phyloP scores from a whole-genome alignment of 2,113 vertebrate genomes.

The Verasper variegatus region DNA sequence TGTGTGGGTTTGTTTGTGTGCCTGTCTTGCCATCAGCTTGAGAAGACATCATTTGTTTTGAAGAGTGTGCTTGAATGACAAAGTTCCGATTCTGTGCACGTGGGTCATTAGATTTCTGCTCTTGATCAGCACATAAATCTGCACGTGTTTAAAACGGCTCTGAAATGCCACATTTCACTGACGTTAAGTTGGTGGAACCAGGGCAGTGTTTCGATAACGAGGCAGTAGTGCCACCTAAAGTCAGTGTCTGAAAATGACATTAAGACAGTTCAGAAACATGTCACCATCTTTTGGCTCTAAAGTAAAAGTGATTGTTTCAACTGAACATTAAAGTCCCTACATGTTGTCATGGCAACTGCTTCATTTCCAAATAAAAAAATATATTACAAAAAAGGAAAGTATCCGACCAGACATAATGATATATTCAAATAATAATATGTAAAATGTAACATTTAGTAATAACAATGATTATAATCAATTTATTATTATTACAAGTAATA shows the following conservation, averaged over 20 bases:
- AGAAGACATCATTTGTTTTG: constrained; percentile 58
- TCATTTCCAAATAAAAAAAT: not conserved
- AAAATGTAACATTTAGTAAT: too few relatives aligned
- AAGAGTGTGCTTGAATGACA: constrained; percentile 16
- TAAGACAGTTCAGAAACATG: not conserved
- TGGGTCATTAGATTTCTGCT: constrained; percentile 19
- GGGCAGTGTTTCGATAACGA: constrained; percentile 8
- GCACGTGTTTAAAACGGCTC: not conserved
- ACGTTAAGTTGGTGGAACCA: not conserved
- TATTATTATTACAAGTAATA: too few relatives aligned
- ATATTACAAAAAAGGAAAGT: not conserved
- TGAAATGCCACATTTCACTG: not conserved
- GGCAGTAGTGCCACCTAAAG: constrained; percentile 59
- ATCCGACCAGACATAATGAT: not conserved
- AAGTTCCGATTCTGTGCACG: constrained; percentile 6
- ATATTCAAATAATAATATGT: too few relatives aligned
- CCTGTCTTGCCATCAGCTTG: constrained; percentile 78
- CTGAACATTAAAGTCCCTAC: not conserved
- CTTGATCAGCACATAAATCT: not conserved
- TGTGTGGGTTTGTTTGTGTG: constrained; percentile 64
- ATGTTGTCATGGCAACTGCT: not conserved
- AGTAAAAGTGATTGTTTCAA: not conserved
- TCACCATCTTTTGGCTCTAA: not conserved
- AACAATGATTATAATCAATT: too few relatives aligned
- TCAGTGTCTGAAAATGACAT: constrained; percentile 27